Evolutionary conservation across 2,113 vertebrate genomes (phyloP).

Genomic region (Misgurnus mizolepis): DNA sequence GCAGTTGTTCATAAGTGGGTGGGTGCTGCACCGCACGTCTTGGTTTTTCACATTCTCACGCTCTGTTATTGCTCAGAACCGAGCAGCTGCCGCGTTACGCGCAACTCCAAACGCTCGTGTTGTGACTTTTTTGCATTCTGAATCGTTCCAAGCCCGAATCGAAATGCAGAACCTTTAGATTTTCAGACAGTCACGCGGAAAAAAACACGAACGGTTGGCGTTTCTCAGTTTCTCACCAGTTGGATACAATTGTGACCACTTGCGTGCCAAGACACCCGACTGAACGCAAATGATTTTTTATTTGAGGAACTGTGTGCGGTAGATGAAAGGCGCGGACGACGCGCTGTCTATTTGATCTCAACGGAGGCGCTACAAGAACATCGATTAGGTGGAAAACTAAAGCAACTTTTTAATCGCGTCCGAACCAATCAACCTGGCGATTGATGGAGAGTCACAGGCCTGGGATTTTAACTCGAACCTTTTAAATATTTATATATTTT

Average conservation of each 20-base stretch:
- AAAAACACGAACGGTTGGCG: neutral
- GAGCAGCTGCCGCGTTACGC: conserved; percentile 40
- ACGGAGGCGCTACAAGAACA: conserved; percentile 1
- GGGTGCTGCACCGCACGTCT: conserved; percentile 35
- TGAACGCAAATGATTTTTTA: neutral
- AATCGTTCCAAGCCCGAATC: neutral
- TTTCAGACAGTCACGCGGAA: neutral
- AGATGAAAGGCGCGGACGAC: conserved; percentile 32
- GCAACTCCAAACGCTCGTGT: neutral
- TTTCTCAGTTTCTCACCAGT: neutral
- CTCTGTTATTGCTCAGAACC: conserved; percentile 47
- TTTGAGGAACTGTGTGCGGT: neutral
- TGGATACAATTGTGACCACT: neutral
- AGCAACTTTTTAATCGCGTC: conserved; percentile 33
- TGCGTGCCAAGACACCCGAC: neutral
- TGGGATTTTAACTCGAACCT: neutral
- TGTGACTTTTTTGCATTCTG: neutral
- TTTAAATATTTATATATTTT: conserved; percentile 20
- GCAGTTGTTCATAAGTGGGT: conserved; percentile 26
- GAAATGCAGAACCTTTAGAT: neutral
- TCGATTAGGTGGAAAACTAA: neutral
- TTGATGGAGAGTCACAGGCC: conserved; percentile 41
- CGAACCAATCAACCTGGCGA: neutral
- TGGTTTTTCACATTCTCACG: conserved; percentile 29
- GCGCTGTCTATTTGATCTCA: conserved; percentile 27